A percentile compares a stretch with the other conserved stretches of the same genome.
Evolutionary conservation across 2,888 invertebrate genomes (phyloP).

Genomic region (Synergus itoensis): DNA sequence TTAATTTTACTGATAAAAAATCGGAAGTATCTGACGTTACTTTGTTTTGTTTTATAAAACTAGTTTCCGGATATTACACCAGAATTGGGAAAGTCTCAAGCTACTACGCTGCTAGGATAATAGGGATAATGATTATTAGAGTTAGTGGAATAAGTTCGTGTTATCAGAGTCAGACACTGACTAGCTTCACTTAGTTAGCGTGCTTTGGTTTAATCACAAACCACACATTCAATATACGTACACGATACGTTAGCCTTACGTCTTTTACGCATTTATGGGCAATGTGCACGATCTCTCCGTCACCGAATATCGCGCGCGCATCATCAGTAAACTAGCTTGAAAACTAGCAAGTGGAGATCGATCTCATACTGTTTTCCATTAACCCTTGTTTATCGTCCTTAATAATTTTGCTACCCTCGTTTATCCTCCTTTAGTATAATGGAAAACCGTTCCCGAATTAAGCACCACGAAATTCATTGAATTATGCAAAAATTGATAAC

Average conservation of each 20-base stretch:
- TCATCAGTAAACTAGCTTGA: constrained; percentile 14
- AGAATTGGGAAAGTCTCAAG: constrained; percentile 22
- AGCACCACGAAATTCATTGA: constrained; percentile 18
- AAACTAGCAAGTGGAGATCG: constrained; percentile 15
- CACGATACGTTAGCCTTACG: constrained; percentile 1
- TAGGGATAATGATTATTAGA: constrained; percentile 38
- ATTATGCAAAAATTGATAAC: constrained; percentile 34
- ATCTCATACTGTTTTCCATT: constrained; percentile 10
- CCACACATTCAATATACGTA: constrained; percentile 39
- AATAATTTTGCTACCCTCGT: constrained; percentile 16
- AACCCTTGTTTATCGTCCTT: background rate
- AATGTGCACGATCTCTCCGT: constrained; percentile 37
- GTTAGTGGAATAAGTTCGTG: constrained; percentile 36
- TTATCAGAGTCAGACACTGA: constrained; percentile 38
- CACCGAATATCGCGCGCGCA: constrained; percentile 28
- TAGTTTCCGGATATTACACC: constrained; percentile 2
- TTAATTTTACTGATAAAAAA: background rate
- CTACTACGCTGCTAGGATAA: constrained; percentile 16
- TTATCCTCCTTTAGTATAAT: background rate
- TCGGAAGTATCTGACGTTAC: no score
- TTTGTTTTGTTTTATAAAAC: background rate
- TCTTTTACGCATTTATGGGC: constrained; percentile 26
- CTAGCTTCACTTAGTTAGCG: constrained; percentile 34
- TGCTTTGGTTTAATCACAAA: constrained; percentile 35
- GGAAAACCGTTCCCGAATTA: background rate